Conservation (phyloP, 1,140 invertebrate species). For the Vanessa atalanta region DNA sequence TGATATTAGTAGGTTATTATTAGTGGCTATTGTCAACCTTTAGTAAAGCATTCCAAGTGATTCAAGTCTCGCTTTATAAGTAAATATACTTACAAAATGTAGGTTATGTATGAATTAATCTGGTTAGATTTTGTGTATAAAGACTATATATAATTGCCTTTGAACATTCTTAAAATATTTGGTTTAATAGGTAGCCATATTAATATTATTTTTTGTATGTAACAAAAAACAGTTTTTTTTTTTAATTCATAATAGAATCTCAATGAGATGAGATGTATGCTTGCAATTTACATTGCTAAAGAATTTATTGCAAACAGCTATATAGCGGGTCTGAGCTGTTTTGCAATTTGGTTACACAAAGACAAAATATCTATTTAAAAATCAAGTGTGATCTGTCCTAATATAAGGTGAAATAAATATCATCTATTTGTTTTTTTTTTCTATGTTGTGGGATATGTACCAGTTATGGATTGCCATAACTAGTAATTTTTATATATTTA, state of each 20-base stretch:
- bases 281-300: constrained; percentile 5
- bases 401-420: constrained; percentile 62
- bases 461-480: constrained; percentile 40
- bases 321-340: constrained; percentile 21
- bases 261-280: constrained; percentile 14
- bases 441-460: constrained; percentile 43
- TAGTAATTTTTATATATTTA: constrained; percentile 53
- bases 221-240: constrained; percentile 3
- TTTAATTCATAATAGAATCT: constrained; percentile 20
- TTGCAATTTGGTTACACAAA: background rate
- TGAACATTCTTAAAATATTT: constrained; percentile 20
- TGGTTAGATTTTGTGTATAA: constrained; percentile 8
- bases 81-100: constrained; percentile 15
- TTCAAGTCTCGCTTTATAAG: constrained; percentile 47
- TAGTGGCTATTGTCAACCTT: constrained; percentile 41
- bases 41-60: constrained; percentile 67
- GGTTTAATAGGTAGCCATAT: constrained; percentile 23
- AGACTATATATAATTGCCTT: constrained; percentile 1
- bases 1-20: constrained; percentile 54
- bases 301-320: constrained; percentile 17
- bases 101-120: constrained; percentile 15
- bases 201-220: constrained; percentile 20
- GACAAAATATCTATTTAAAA: background rate
- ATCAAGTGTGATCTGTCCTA: constrained; percentile 7
- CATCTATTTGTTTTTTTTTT: constrained; percentile 34